Evolutionary conservation across 2,888 invertebrate genomes (phyloP), one percentile per base, ranked within the genome.

Genomic region (Eupithecia centaureata): DNA sequence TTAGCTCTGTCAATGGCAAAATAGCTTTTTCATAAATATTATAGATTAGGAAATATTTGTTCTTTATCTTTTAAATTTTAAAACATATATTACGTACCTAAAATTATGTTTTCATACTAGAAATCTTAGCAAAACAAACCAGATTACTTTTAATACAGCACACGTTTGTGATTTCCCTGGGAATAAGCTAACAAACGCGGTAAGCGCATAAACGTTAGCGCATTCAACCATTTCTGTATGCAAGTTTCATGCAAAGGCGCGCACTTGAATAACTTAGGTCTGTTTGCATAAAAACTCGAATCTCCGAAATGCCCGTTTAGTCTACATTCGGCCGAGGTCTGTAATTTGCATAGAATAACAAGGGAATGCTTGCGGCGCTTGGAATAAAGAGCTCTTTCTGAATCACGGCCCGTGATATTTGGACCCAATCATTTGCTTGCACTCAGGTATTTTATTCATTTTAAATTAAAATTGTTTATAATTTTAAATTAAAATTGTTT

Each of bases 271-370:
- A 91, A 91, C 88, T 92, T 89, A 88, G 85, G 84, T 85, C 77
- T 88, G 91, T 92, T 92, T 90, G 90, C 89, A 89, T 89, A 91
- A 92, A 92, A 92, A 91, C 89, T 88, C 83, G 87, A 88, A 88
- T 89, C 89, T 87, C 84, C 87, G 82, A 90, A 91, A 89, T 86
- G 87, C 86, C 84, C 89, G 89, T 89, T 89, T 89, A 89, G 88
- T 85, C 86, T 83, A 85, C 84, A 85, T 84, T 85, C 83, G 84
- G 83, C 77, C 77, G 82, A 84, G 80, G 81, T 79, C 82, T 81
- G 83, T 82, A 81, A 92, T 92, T 92, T 91, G 91, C 92, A 92
- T 92, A 91, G 87, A 92, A 92, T 90, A 92, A 92, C 92, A 91
- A 86, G 85, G 83, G 84, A 83, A 81, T 81, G 84, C 83, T 84